Percentiles rank a stretch among this genome's conserved stretches.
phyloP scores from a whole-genome alignment of 2,888 invertebrate species.

The Lepidochitona cinerea region DNA sequence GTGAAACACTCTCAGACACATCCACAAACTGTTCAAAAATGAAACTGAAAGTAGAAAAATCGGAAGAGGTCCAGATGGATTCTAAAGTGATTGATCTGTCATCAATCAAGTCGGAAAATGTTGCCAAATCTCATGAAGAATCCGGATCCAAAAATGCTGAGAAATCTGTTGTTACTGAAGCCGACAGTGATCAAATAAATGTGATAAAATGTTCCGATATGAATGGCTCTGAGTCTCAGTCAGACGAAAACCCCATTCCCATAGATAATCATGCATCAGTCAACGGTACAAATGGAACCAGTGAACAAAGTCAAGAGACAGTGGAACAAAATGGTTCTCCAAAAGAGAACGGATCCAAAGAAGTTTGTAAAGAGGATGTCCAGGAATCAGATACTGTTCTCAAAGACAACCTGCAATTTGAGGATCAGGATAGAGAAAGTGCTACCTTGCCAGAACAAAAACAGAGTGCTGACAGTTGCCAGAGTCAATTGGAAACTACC shows the following conservation, averaged over 20 bases:
- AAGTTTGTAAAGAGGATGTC: not conserved
- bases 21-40: not conserved
- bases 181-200: not conserved
- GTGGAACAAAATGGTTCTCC: not conserved
- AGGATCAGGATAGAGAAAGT: not conserved
- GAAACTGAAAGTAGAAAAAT: not conserved
- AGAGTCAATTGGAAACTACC: not conserved
- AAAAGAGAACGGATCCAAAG: not conserved
- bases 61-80: not conserved
- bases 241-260: not conserved
- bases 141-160: not conserved
- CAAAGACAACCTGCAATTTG: not conserved
- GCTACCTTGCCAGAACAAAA: not conserved
- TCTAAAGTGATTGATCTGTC: not conserved
- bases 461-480: no score
- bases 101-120: not conserved
- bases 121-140: no score
- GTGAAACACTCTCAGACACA: not conserved
- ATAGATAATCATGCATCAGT: not conserved
- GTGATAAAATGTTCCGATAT: no score
- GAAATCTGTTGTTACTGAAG: not conserved
- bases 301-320: not conserved
- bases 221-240: not conserved
- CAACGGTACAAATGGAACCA: not conserved
- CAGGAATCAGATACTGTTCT: not conserved